Conservation (phyloP, 2,113 vertebrate genomes). For the Alexandromys fortis region DNA sequence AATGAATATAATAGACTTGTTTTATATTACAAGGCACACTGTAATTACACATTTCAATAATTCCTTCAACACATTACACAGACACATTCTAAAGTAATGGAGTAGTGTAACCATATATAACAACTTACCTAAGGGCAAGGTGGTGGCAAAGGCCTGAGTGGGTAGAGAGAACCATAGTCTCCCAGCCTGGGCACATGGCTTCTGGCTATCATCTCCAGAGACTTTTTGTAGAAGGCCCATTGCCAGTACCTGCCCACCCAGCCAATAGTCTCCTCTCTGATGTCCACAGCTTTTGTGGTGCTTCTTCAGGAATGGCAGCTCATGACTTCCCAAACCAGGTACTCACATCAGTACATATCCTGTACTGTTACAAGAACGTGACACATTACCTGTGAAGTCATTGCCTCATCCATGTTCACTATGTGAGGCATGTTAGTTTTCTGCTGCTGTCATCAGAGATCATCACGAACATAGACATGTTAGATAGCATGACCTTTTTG, state of each 20-base stretch:
- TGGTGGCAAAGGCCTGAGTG: background rate
- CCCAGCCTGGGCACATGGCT: background rate
- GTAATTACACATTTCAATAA: conserved; percentile 81
- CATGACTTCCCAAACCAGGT: background rate
- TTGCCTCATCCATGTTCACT: background rate
- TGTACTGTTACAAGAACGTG: background rate
- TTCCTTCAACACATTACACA: conserved; percentile 54
- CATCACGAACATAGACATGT: background rate
- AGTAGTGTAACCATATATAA: conserved; percentile 50
- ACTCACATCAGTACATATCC: background rate
- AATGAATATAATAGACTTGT: conserved; percentile 74
- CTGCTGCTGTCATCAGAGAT: background rate
- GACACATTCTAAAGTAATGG: conserved; percentile 53
- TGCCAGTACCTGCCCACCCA: background rate
- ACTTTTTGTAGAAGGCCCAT: background rate
- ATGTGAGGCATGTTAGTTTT: background rate
- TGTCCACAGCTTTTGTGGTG: background rate
- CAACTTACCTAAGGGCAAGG: background rate
- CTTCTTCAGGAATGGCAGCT: background rate
- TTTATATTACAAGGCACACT: conserved; percentile 74
- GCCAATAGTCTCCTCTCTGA: background rate
- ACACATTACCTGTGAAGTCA: rapidly evolving
- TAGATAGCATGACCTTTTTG: background rate
- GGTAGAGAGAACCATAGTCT: background rate
- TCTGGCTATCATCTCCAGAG: background rate